phyloP scores from a whole-genome alignment of 2,797 vertebrate species.

The Glyptemys insculpta region DNA sequence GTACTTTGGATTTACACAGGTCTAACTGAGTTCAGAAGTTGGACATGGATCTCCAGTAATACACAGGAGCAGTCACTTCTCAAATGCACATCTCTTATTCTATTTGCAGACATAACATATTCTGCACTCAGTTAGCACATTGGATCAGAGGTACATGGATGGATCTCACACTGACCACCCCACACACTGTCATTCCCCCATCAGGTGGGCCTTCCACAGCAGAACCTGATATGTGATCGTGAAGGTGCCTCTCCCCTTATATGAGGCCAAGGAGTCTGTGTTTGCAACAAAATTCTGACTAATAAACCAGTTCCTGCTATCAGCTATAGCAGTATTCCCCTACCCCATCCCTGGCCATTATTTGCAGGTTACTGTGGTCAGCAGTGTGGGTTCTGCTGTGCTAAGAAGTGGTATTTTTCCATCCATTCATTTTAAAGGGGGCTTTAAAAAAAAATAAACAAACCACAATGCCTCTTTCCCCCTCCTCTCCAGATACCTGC shows the following conservation, averaged over 20 bases:
- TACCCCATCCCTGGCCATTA: neutral
- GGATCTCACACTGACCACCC: neutral
- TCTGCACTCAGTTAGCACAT: neutral
- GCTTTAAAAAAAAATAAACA: neutral
- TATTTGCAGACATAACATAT: neutral
- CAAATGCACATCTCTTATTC: neutral
- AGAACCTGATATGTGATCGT: neutral
- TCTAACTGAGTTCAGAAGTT: neutral
- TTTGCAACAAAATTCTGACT: neutral
- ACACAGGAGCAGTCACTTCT: neutral
- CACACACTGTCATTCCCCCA: neutral
- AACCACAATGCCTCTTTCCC: neutral
- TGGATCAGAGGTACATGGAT: neutral
- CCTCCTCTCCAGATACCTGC: neutral
- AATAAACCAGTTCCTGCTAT: neutral
- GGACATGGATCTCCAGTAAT: neutral
- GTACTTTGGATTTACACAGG: constrained; percentile 11
- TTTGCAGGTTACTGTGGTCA: constrained; percentile 27
- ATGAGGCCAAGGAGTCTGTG: neutral
- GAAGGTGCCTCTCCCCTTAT: neutral
- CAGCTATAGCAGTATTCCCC: neutral
- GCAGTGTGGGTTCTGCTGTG: neutral
- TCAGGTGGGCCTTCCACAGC: neutral
- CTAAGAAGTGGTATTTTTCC: constrained; percentile 37
- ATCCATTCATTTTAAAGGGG: constrained; percentile 19